Percentiles rank a stretch among this genome's conserved stretches.
Conservation (phyloP, 1,140 invertebrate species). For the Bombus superbus region DNA sequence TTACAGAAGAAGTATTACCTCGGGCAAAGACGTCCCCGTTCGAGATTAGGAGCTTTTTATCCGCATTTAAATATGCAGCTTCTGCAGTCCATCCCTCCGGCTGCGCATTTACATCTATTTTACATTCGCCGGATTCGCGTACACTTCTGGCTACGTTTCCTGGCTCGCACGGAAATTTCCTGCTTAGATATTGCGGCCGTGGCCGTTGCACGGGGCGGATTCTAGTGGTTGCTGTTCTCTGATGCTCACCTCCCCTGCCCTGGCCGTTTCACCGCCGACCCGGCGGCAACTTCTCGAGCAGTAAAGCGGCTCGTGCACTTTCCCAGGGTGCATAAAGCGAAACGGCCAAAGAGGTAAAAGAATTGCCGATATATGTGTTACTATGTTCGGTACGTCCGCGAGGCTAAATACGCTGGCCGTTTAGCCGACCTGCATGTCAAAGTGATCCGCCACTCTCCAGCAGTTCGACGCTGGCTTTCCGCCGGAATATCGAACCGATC, state of each 20-base stretch:
- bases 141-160: slow-evolving; percentile 4
- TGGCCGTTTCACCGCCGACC: slow-evolving; percentile 29
- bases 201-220: not conserved
- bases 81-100: not conserved
- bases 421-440: slow-evolving; percentile 19
- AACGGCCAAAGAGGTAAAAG: slow-evolving; percentile 58
- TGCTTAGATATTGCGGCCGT: slow-evolving; percentile 13
- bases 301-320: slow-evolving; percentile 71
- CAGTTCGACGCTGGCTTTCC: not conserved
- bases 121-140: slow-evolving; percentile 38
- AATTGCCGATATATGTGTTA: slow-evolving; percentile 62
- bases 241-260: not conserved
- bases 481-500: not conserved
- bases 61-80: slow-evolving; percentile 44
- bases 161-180: slow-evolving; percentile 51
- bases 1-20: not conserved
- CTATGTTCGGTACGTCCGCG: slow-evolving; percentile 26
- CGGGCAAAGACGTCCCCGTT: not conserved
- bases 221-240: not conserved
- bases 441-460: slow-evolving; percentile 6
- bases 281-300: slow-evolving; percentile 66
- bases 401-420: slow-evolving; percentile 53
- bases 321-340: slow-evolving; percentile 65
- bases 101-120: slow-evolving; percentile 41
- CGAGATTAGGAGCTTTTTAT: slow-evolving; percentile 37